Base-by-base conservation (phyloP, 2,888 invertebrate species). In the Gymnocheta viridis region DNA sequence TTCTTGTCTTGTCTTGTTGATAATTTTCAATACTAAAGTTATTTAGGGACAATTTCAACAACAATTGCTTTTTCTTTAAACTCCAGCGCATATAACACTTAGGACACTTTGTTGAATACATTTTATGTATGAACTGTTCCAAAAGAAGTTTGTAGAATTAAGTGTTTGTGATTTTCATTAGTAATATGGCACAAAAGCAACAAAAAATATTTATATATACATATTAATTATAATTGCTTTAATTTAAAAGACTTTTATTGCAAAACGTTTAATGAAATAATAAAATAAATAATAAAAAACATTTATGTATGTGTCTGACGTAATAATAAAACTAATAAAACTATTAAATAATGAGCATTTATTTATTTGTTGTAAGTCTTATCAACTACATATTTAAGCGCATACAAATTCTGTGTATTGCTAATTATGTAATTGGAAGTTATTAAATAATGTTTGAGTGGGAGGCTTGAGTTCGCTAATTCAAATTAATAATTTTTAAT, bases 221-320 rank as follows among this genome's bases (percentile, higher is more conserved):
- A 32, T 44, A 44, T 32, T 62, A 41, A 62, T 24, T 54, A 38
- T 74, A 74, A 67, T 67, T 81, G 73, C 66, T 73, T 74, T 60
- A 51, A 73, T 29, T 58, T 56, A 7, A 47, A 56, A 64, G 51
- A 62, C 29, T 62, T 72, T 56, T 47, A 47, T 27, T 72, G 64
- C 24, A 27, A 54, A 56, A 73, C 49, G n/a, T 51, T 22, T 29
- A 58, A 58, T 27, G 60, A 60, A 27, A 19, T 38, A 38, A 51
- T n/a, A 29, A 29, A 32, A 51, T 14, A 4, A 56, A 32, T 29
- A 56, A 49, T 9, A 22, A n/a, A 5, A n/a, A 14, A 27, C 27
- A 27, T n/a, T n/a, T 51, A 14, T 1, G 9, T 49, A 49, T 49
- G 3, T 49, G n/a, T n/a, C n/a, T n/a, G 47, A 49, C 22, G 19